A percentile compares a stretch with the other conserved stretches of the same genome.
Conservation (phyloP, 2,797 vertebrate genomes). For the Pangasius larnaudii region DNA sequence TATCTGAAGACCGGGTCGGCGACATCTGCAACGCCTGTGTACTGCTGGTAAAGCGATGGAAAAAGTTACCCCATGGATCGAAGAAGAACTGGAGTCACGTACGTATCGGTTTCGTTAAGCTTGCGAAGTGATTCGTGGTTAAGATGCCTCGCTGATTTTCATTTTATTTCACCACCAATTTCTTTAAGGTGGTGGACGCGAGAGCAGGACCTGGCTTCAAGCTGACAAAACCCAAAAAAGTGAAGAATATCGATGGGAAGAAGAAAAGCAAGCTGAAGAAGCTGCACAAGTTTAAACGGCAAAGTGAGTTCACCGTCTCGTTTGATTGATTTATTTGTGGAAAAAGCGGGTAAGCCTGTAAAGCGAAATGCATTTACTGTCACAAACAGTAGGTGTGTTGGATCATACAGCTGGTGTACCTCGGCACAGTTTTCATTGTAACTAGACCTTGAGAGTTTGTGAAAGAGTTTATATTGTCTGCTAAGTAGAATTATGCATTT, state of each 20-base stretch:
- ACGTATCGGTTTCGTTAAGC: constrained; percentile 20
- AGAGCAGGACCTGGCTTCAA: constrained; percentile 85
- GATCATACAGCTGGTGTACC: background rate
- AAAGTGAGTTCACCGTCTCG: constrained; percentile 70
- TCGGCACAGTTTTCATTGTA: background rate
- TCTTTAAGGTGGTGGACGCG: constrained; percentile 81
- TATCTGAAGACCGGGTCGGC: constrained; percentile 80
- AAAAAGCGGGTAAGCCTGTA: no score
- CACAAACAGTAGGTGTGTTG: background rate
- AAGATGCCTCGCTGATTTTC: background rate
- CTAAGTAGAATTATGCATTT: background rate
- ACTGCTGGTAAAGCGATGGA: constrained; percentile 83
- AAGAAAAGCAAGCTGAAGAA: constrained; percentile 81
- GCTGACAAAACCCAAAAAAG: constrained; percentile 83
- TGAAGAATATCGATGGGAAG: constrained; percentile 78
- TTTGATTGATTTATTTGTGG: background rate
- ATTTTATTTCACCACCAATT: background rate
- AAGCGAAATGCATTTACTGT: background rate
- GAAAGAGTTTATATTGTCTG: background rate
- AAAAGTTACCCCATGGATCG: constrained; percentile 81
- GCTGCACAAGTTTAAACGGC: constrained; percentile 82
- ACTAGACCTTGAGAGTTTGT: background rate
- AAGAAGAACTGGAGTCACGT: constrained; percentile 87
- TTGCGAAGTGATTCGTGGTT: background rate
- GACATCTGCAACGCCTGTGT: constrained; percentile 87